These are phyloP conservation scores for Acromyrmex echinatior DNA, from an alignment of 1,140 invertebrate species.

Conservation along the genomic window DNA sequence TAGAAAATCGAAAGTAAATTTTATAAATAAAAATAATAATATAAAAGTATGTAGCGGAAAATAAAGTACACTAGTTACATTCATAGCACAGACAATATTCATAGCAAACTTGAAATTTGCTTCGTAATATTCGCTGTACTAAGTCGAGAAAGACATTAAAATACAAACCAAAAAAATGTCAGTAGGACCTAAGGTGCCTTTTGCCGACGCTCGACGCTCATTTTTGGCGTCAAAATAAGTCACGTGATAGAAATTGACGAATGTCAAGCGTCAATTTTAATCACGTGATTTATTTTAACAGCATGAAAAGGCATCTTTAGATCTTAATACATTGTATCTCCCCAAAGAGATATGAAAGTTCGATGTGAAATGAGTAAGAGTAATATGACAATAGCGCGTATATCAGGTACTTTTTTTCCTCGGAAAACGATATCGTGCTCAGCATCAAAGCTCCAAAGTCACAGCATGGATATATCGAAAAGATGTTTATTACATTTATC, in stretches of 20 bases:
- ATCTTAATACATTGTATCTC: background rate
- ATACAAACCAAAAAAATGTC: constrained; percentile 35
- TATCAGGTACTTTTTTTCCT: constrained; percentile 73
- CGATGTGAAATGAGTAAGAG: constrained; percentile 60
- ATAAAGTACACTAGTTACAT: constrained; percentile 7
- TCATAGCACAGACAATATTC: constrained; percentile 17
- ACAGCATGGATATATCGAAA: constrained; percentile 54
- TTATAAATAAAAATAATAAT: constrained; percentile 13
- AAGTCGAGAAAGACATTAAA: constrained; percentile 51
- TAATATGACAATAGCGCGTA: constrained; percentile 63
- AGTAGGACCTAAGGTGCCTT: background rate
- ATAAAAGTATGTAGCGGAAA: constrained; percentile 24
- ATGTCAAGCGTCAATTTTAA: too few species aligned
- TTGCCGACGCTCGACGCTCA: too few species aligned
- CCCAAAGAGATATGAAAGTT: background rate
- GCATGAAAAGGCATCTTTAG: too few species aligned
- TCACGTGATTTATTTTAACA: too few species aligned
- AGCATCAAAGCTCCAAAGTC: constrained; percentile 69
- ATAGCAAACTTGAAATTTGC: constrained; percentile 6
- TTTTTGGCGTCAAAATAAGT: too few species aligned
- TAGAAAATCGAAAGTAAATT: constrained; percentile 16
- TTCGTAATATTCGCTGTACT: constrained; percentile 24
- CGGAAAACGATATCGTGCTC: constrained; percentile 66
- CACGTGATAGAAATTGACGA: too few species aligned
- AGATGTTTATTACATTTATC: constrained; percentile 58